These are phyloP conservation scores for Prorops nasuta DNA, from an alignment of 1,140 invertebrate species.

Conservation along the genomic window DNA sequence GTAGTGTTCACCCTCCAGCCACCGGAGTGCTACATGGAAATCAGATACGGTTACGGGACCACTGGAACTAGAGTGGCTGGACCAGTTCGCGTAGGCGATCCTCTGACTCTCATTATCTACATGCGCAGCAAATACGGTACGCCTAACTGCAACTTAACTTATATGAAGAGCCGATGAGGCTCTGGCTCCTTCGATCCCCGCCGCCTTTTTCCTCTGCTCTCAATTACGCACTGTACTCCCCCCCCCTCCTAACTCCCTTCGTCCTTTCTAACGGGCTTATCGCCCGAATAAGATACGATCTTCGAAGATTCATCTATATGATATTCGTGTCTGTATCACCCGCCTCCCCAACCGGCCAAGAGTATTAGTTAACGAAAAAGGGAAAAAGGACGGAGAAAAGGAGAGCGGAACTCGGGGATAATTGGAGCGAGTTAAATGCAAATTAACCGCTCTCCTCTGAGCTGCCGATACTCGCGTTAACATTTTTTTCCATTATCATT, in stretches of 20 bases:
- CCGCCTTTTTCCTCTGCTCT: too few species aligned
- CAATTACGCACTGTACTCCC: slow-evolving; percentile 10
- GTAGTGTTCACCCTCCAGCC: slow-evolving; percentile 91
- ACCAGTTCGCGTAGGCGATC: slow-evolving; percentile 88
- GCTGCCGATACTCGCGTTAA: too few species aligned
- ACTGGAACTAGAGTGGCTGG: slow-evolving; percentile 79
- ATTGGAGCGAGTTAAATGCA: too few species aligned
- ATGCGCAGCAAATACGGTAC: slow-evolving; percentile 91
- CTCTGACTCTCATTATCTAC: slow-evolving; percentile 87
- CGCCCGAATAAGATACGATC: too few species aligned
- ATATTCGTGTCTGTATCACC: too few species aligned
- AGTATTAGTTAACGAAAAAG: slow-evolving; percentile 14
- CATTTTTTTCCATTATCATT: too few species aligned
- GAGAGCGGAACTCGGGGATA: too few species aligned
- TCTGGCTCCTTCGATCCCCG: background rate
- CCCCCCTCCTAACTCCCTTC: background rate
- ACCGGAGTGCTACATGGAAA: slow-evolving; percentile 94
- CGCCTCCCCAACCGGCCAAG: too few species aligned
- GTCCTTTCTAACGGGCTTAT: too few species aligned
- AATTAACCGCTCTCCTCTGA: too few species aligned
- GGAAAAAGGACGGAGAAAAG: slow-evolving; percentile 11
- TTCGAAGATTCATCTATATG: too few species aligned
- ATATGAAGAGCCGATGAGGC: background rate
- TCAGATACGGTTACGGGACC: slow-evolving; percentile 84
- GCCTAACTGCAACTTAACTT: slow-evolving; percentile 12